Evolutionary conservation across 2,888 invertebrate species (phyloP), one percentile per base, ranked within the genome.

Genomic region (Dugesia japonica): DNA sequence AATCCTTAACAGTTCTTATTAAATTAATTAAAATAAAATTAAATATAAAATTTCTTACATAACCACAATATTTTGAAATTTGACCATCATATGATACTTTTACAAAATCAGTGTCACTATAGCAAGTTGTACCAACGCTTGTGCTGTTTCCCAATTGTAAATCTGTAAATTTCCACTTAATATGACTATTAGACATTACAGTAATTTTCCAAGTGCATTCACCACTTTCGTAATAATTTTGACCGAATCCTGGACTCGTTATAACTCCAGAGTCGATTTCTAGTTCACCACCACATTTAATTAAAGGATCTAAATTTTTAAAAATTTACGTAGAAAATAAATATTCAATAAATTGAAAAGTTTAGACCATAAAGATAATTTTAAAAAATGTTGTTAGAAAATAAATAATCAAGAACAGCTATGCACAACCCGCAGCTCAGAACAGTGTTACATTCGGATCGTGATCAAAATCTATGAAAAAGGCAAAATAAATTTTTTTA

Each of bases 161-260:
- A 56, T 56, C 56, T 20, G 56, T 56, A 56, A 56, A 56, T n/a
- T 7, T 20, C n/a, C n/a, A 56, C 7, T 20, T 23, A 56, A 56
- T 56, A 56, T 56, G 17, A 7, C 20, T 56, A n/a, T 56, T 23
- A 13, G 56, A 23, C 4, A 56, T n/a, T 56, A 56, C 1, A 13
- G 4, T 23, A 7, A 56, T 23, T 4, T 56, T 56, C 56, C 56
- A 56, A 4, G 23, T 23, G n/a, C 56, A 56, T 23, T 56, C 20
- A 56, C 56, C 56, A 56, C 56, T 56, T 56, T 56, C 56, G n/a
- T 56, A 56, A 56, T 56, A 56, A 56, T 56, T 56, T n/a, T 4
- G 1, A 13, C 56, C 56, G n/a, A 56, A 56, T 1, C 56, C 56
- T 20, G 56, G 56, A 56, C 17, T 56, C n/a, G 56, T 56, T 20